Percentiles rank a stretch among this genome's conserved stretches.
Evolutionary conservation across 2,113 vertebrate species (phyloP).

Genomic region (Crocuta crocuta): DNA sequence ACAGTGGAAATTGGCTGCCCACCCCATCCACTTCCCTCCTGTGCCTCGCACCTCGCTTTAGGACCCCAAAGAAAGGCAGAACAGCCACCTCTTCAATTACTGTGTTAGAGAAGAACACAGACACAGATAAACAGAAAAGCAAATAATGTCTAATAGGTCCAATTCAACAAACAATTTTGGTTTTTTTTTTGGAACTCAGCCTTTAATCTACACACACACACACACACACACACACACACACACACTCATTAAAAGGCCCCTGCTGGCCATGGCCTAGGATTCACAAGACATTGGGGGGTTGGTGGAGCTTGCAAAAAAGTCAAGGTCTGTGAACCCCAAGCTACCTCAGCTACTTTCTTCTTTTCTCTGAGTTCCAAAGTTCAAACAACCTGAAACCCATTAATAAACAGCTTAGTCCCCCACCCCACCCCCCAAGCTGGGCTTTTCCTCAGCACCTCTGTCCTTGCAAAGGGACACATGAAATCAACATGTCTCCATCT

Average conservation of each 20-base stretch:
- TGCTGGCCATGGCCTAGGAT: neutral
- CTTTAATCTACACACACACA: neutral
- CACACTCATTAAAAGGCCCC: neutral
- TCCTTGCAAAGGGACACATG: neutral
- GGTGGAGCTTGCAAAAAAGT: neutral
- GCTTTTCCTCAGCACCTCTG: neutral
- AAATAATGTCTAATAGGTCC: neutral
- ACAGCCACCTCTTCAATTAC: neutral
- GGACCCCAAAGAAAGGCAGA: neutral
- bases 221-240: no score
- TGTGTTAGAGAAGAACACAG: neutral
- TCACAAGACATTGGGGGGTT: neutral
- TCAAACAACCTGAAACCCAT: neutral
- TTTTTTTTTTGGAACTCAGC: neutral
- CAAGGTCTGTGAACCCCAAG: neutral
- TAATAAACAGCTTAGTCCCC: neutral
- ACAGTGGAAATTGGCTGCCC: neutral
- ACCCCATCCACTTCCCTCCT: neutral
- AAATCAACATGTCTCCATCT: neutral
- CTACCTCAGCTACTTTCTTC: neutral
- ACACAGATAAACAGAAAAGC: neutral
- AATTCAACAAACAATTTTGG: neutral
- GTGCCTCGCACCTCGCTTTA: neutral
- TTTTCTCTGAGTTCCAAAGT: neutral
- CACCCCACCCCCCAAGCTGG: neutral